Conservation (phyloP, 1,140 invertebrate species). For the Drosophila seguyi region DNA sequence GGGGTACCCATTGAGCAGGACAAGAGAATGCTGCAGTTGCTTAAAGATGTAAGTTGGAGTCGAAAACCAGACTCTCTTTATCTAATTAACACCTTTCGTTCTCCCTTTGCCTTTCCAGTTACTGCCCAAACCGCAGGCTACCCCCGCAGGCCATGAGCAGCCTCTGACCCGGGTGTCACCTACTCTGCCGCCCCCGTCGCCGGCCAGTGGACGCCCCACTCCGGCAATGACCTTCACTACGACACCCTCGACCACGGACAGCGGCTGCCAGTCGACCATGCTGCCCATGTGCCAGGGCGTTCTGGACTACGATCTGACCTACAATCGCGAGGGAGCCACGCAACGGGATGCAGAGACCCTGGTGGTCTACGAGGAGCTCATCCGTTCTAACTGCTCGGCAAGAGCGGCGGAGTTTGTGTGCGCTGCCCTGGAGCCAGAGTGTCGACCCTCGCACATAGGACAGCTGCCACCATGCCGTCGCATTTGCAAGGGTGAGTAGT, state of each 20-base stretch:
- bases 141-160: slow-evolving; percentile 85
- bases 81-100: background rate
- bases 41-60: slow-evolving; percentile 81
- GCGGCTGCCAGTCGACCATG: slow-evolving; percentile 79
- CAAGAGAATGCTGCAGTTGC: slow-evolving; percentile 80
- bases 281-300: slow-evolving; percentile 87
- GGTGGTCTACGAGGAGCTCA: slow-evolving; percentile 84
- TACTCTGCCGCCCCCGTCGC: slow-evolving; percentile 86
- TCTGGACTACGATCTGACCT: slow-evolving; percentile 88
- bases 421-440: slow-evolving; percentile 89
- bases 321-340: slow-evolving; percentile 52
- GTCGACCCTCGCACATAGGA: slow-evolving; percentile 86
- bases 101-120: slow-evolving; percentile 24
- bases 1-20: slow-evolving; percentile 87
- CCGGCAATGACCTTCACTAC: slow-evolving; percentile 80
- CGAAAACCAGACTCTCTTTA: background rate
- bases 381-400: slow-evolving; percentile 88
- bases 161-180: slow-evolving; percentile 87
- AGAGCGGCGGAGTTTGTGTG: slow-evolving; percentile 88
- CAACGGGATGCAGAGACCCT: slow-evolving; percentile 50
- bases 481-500: slow-evolving; percentile 88
- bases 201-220: slow-evolving; percentile 53
- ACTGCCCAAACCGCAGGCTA: slow-evolving; percentile 67
- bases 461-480: slow-evolving; percentile 88
- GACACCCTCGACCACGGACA: slow-evolving; percentile 68